A percentile compares a stretch with the other conserved stretches of the same genome.
Evolutionary conservation across 2,113 vertebrate species (phyloP).

Genomic region (Eudyptes chrysolophus): DNA sequence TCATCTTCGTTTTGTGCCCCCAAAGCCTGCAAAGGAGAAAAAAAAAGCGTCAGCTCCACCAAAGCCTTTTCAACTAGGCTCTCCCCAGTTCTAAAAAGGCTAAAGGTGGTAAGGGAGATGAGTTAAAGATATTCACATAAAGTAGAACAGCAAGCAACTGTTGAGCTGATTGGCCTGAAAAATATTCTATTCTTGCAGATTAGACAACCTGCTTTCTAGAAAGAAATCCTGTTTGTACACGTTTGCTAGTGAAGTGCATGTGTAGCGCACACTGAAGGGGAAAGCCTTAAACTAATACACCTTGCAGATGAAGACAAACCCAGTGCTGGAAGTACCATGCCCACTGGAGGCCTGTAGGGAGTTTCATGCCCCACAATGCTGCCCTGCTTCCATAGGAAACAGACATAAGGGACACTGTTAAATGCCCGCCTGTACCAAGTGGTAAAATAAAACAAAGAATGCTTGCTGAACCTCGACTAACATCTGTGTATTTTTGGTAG

Average conservation of each 20-base stretch:
- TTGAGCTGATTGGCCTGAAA: neutral
- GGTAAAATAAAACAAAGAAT: neutral
- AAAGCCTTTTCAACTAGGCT: neutral
- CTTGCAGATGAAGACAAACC: neutral
- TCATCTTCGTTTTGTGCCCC: constrained; percentile 79
- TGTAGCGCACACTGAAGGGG: neutral
- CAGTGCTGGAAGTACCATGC: neutral
- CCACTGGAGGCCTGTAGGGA: neutral
- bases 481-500: neutral
- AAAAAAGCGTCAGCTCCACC: neutral
- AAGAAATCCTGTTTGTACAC: neutral
- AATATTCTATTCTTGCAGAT: neutral
- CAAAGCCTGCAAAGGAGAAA: constrained; percentile 71
- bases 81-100: neutral
- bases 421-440: neutral
- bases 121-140: neutral
- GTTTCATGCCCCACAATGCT: neutral
- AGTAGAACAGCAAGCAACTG: neutral
- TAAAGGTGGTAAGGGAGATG: fast-evolving
- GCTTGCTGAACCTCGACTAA: neutral
- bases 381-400: neutral
- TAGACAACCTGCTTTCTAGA: neutral
- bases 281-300: neutral
- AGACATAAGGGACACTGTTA: neutral
- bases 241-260: neutral